Percentiles rank a stretch among this genome's conserved stretches.
Conservation (phyloP, 2,113 vertebrate genomes). For the Elachura formosa region DNA sequence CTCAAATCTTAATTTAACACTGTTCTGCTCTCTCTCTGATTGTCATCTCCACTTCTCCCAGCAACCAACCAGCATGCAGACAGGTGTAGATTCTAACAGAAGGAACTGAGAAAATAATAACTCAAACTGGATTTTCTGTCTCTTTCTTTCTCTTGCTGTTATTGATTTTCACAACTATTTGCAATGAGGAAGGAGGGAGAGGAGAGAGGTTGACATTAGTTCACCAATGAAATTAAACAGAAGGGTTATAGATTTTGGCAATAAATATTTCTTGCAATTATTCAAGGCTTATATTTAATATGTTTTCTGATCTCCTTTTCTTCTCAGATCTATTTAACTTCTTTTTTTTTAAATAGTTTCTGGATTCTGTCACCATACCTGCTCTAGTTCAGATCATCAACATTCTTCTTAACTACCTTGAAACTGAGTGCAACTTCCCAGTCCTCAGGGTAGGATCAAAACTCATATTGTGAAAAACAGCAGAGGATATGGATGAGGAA, state of each 20-base stretch:
- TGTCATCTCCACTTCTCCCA: neutral
- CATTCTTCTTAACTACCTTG: neutral
- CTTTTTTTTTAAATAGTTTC: neutral
- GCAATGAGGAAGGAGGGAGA: neutral
- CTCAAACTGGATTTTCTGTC: neutral
- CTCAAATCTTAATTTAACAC: neutral
- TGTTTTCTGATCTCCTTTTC: accelerated
- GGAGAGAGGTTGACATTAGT: neutral
- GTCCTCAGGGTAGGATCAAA: neutral
- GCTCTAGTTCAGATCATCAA: neutral
- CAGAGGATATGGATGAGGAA: neutral
- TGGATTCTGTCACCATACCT: neutral
- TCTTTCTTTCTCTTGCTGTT: neutral
- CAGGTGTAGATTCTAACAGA: neutral
- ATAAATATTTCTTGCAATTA: neutral
- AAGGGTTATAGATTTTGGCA: neutral
- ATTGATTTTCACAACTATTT: neutral
- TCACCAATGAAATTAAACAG: neutral
- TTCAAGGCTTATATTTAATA: neutral
- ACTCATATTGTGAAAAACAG: neutral
- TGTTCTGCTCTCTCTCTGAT: neutral
- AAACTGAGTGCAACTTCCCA: neutral
- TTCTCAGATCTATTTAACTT: neutral
- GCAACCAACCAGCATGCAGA: neutral
- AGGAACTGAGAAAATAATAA: neutral